Percentiles rank a stretch among this genome's conserved stretches.
Evolutionary conservation across 2,797 vertebrate species (phyloP).

Genomic region (Tinamus major): DNA sequence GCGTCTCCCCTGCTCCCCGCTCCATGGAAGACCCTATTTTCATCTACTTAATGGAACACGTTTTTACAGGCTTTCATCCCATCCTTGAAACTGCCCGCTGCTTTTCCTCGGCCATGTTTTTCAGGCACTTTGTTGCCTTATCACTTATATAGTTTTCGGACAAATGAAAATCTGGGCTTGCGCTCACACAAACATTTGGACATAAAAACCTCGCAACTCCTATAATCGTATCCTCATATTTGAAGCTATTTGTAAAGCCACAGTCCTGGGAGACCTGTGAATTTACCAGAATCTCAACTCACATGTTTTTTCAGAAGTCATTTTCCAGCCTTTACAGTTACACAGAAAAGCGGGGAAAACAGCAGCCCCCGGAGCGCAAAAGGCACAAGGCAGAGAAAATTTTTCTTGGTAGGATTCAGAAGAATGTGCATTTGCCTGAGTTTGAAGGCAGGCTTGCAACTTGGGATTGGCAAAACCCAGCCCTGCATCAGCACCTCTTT

Average conservation of each 20-base stretch:
- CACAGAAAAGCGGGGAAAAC: not conserved
- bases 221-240: not conserved
- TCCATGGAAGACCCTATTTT: not conserved
- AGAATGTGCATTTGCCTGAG: not conserved
- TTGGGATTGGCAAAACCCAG: not conserved
- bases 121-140: slow-evolving; percentile 28
- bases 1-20: not conserved
- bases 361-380: not conserved
- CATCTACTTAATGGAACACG: slow-evolving; percentile 54
- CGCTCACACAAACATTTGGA: slow-evolving; percentile 40
- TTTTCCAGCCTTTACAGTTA: not conserved
- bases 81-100: not conserved
- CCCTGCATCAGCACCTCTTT: not conserved
- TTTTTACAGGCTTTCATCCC: slow-evolving; percentile 25
- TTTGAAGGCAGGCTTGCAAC: not conserved
- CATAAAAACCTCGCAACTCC: slow-evolving; percentile 7
- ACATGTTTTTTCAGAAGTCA: not conserved
- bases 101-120: not conserved
- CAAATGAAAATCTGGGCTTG: slow-evolving; percentile 52
- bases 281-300: not conserved
- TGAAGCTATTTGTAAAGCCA: slow-evolving; percentile 9
- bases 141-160: slow-evolving; percentile 29
- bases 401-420: not conserved
- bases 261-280: slow-evolving; percentile 38
- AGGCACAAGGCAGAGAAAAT: not conserved